phyloP scores from a whole-genome alignment of 2,113 vertebrate species.

The Chloropsis cyanopogon region DNA sequence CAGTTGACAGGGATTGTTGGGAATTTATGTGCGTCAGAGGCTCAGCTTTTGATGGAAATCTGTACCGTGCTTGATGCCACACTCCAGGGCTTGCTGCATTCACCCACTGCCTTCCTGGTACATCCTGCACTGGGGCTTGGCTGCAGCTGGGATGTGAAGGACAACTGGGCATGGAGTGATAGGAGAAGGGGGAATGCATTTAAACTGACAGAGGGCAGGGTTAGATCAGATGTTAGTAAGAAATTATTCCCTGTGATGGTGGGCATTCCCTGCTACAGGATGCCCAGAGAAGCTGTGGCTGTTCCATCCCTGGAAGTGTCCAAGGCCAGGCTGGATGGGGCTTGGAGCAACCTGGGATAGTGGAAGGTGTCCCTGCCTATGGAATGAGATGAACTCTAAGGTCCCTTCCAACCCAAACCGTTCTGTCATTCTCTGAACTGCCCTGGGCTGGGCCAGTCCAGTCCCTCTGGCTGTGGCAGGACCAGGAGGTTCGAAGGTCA shows the following conservation, averaged over 20 bases:
- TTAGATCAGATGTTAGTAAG: background rate
- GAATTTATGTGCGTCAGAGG: background rate
- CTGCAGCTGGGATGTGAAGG: background rate
- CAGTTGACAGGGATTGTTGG: background rate
- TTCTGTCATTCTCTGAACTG: background rate
- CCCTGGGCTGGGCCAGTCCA: background rate
- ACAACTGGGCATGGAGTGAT: background rate
- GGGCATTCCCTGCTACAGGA: fast-evolving
- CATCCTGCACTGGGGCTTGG: background rate
- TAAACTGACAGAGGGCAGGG: background rate
- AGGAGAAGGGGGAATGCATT: background rate
- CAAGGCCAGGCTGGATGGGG: fast-evolving
- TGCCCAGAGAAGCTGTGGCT: background rate
- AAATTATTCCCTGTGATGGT: background rate
- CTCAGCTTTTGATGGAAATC: background rate
- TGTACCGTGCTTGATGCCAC: fast-evolving
- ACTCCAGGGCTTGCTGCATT: background rate
- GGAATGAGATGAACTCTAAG: background rate
- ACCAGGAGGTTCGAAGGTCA: background rate
- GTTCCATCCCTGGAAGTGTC: background rate
- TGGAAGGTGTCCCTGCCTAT: background rate
- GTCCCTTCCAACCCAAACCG: background rate
- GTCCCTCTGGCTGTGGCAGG: background rate
- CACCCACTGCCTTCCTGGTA: background rate
- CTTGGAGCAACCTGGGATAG: background rate